Conservation (phyloP, 2,797 vertebrate species). For the Semotilus atromaculatus region DNA sequence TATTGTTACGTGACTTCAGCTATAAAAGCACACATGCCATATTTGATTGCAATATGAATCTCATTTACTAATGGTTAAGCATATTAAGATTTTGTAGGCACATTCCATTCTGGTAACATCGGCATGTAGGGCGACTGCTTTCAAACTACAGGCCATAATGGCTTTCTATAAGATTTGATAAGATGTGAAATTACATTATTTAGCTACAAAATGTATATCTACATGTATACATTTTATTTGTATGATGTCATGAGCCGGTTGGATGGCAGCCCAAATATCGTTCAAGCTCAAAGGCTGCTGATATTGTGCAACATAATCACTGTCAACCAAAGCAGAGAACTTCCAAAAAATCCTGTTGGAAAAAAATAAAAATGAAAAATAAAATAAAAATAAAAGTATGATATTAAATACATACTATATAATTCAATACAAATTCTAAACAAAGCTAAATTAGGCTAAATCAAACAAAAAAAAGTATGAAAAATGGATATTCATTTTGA, state of each 20-base stretch:
- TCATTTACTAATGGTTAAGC: conserved; percentile 20
- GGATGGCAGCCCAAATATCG: not conserved
- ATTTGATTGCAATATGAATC: conserved; percentile 24
- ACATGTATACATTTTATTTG: not conserved
- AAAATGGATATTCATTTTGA: not conserved
- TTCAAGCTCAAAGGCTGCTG: not conserved
- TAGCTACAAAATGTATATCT: not conserved
- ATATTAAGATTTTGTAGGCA: not conserved
- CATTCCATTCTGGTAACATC: not conserved
- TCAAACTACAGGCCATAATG: not conserved
- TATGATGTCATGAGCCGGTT: not conserved
- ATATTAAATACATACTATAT: not conserved
- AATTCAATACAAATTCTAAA: not conserved
- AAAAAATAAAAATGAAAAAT: too few species aligned
- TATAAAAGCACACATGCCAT: conserved; percentile 20
- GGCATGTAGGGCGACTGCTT: not conserved
- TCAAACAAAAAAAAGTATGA: not conserved
- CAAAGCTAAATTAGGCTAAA: not conserved
- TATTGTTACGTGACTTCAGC: conserved; percentile 12
- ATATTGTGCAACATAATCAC: not conserved
- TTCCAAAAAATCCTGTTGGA: not conserved
- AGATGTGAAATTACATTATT: not conserved
- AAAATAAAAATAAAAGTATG: not conserved
- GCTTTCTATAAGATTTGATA: not conserved
- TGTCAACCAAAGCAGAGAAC: not conserved